Conservation (phyloP, 1,140 invertebrate genomes). For the Stegodyphus mimosarum region DNA sequence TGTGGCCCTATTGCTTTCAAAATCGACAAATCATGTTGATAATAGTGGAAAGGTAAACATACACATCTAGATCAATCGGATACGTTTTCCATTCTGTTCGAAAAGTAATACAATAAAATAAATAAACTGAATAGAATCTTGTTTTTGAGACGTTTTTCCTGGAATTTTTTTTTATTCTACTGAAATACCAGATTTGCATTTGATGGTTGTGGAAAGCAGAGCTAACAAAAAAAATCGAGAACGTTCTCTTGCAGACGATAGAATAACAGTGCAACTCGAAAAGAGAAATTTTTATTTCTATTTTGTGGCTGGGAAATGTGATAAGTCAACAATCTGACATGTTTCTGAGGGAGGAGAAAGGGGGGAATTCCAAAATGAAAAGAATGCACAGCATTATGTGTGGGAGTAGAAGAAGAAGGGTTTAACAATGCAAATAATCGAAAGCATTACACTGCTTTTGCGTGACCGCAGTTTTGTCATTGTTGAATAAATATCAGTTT, state of each 20-base stretch:
- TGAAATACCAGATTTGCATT: neutral
- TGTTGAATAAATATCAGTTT: conserved; percentile 55
- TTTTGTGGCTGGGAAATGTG: conserved; percentile 2
- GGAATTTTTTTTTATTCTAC: neutral
- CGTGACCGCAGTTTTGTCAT: conserved; percentile 38
- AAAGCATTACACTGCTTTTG: conserved; percentile 39
- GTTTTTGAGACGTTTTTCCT: neutral
- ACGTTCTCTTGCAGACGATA: neutral
- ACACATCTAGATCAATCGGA: too few species aligned
- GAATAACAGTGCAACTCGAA: conserved; percentile 32
- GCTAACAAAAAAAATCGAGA: neutral
- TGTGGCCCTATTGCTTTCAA: too few species aligned
- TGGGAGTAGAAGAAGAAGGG: conserved; percentile 6
- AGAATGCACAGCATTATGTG: conserved; percentile 7
- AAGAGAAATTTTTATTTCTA: conserved; percentile 3
- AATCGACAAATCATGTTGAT: too few species aligned
- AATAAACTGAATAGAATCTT: too few species aligned
- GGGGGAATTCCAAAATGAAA: neutral
- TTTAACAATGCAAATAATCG: conserved; percentile 56
- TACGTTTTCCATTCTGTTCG: too few species aligned
- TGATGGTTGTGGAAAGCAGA: too few species aligned
- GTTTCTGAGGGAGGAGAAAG: neutral
- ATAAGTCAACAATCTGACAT: conserved; percentile 40
- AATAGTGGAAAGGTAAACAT: too few species aligned
- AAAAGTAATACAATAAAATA: too few species aligned